Percentiles rank a stretch among this genome's conserved stretches.
Evolutionary conservation across 2,888 invertebrate genomes (phyloP).

Genomic region (Empis stercorea): DNA sequence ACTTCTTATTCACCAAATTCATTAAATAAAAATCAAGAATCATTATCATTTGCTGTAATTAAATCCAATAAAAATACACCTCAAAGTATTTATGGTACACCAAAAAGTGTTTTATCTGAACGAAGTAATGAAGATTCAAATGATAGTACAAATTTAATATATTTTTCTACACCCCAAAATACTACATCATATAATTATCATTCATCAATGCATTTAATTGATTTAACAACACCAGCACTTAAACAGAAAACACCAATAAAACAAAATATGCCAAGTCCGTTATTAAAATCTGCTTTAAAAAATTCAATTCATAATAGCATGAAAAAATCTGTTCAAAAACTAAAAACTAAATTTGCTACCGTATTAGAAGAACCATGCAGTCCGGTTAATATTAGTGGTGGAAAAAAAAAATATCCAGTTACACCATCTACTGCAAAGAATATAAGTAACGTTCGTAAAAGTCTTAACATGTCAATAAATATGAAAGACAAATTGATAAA

Average conservation of each 20-base stretch:
- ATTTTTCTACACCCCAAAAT: conserved; percentile 21
- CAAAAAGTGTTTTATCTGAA: conserved; percentile 21
- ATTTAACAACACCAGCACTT: conserved; percentile 26
- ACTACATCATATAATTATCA: conserved; percentile 17
- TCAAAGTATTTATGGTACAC: conserved; percentile 18
- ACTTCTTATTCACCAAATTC: conserved; percentile 31
- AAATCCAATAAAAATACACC: conserved; percentile 15
- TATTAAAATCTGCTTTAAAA: conserved; percentile 5
- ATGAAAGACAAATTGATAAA: conserved; percentile 7
- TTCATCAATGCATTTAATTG: conserved; percentile 29
- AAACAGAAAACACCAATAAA: not conserved
- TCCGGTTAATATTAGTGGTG: no score
- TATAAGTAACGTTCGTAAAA: no score
- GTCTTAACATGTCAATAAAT: not conserved
- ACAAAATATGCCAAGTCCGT: not conserved
- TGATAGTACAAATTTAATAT: conserved; percentile 17
- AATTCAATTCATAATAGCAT: conserved; percentile 3
- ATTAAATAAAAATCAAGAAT: conserved; percentile 22
- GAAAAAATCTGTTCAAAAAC: not conserved
- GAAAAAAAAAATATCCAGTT: no score
- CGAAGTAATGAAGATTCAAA: conserved; percentile 18
- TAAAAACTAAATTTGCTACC: not conserved
- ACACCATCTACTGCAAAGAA: no score
- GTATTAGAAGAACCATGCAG: not conserved
- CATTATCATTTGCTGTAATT: conserved; percentile 27